Base-by-base conservation (phyloP, 1,140 invertebrate genomes). In the Cyclina sinensis region DNA sequence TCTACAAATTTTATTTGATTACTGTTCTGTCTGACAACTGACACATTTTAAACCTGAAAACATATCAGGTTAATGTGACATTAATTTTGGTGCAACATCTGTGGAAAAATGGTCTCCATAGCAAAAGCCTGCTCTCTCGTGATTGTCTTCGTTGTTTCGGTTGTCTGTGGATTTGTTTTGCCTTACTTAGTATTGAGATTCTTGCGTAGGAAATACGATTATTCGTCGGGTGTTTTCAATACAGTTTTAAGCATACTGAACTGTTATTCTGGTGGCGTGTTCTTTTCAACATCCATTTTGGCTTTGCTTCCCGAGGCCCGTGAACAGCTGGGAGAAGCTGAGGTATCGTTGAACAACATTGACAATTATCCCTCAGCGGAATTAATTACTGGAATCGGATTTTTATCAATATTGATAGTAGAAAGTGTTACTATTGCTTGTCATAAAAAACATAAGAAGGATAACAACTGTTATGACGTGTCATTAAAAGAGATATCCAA, bases 261-360 rank as follows among this genome's bases (percentile, higher is more conserved):
- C 86, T 93, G 96, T 90, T 96, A 96, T 90, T 96, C 96, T 51
- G 96, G 96, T 14, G 96, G 96, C 27, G 96, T 97, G 37, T 97
- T 97, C 89, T 92, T 97, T 16, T 96, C 93, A 9, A 96, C 96
- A 21, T 96, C 96, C 74, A 93, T 96, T 21, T 92, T 97, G 0
- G 95, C 96, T 90, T 91, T 97, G 27, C 94, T 96, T 86, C 96
- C 96, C 3, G 96, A 96, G 86, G 96, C 96, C 4, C 86, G 93
- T 48, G 92, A 95, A 35, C 91, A 90, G 73, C 90, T 96, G 12
- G 88, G 35, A 27, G 57, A 65, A 35, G 70, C 48, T 2, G 0
- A 54, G 7, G 35, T 48, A 21, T 32, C 14, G n/a, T 57, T 59
- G 1, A 78, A 62, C 30, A 16, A 30, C 62, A 11, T 43, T 27